phyloP scores from a whole-genome alignment of 2,888 invertebrate genomes.

The Xestoiulus laeticollis region DNA sequence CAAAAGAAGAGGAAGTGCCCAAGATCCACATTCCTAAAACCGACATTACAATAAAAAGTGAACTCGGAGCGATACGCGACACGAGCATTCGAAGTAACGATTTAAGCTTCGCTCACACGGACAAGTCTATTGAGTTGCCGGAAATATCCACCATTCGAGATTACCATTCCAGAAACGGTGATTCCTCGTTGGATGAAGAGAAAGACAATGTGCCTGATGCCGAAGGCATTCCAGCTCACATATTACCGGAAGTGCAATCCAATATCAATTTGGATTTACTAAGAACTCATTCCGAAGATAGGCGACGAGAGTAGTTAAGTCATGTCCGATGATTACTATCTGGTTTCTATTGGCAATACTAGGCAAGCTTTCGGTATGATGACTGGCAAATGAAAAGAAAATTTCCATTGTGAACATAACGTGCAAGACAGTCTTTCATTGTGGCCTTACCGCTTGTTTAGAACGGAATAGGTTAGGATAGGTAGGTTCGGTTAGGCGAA shows the following conservation, averaged over 20 bases:
- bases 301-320: not conserved
- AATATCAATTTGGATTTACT: constrained; percentile 50
- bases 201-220: constrained; percentile 47
- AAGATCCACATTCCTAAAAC: not conserved
- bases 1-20: not conserved
- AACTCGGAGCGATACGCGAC: not conserved
- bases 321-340: not conserved
- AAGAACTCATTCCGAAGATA: not conserved
- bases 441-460: no score
- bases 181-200: not conserved
- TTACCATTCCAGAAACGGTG: not conserved
- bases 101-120: not conserved
- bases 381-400: no score
- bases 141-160: not conserved
- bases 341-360: no score
- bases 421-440: no score
- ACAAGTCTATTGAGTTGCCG: not conserved
- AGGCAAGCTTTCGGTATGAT: no score
- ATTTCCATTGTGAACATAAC: no score
- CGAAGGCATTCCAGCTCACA: constrained; percentile 48
- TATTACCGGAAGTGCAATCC: constrained; percentile 46
- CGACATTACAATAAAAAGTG: constrained; percentile 21
- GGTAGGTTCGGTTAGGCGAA: no score
- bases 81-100: not conserved
- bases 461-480: no score